Base-by-base conservation (phyloP, 2,113 vertebrate species). In the Regulus satrapa region DNA sequence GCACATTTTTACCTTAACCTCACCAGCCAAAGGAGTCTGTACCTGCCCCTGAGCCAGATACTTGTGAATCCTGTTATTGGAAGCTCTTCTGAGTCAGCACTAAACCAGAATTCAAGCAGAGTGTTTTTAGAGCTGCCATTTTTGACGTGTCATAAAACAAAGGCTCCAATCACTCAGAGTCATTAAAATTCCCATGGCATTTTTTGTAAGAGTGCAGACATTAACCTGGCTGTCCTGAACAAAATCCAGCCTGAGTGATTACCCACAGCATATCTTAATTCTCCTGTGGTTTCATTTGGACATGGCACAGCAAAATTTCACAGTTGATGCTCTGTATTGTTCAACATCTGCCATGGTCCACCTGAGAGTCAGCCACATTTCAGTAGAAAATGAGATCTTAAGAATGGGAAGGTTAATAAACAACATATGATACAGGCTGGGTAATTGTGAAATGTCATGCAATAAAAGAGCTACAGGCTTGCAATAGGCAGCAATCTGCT, bases 211-310 rank as follows among this genome's bases (percentile, higher is more conserved):
- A 96, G 94, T 94, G 79, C 93, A 93, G 95, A 94, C 93, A 94
- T 97, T 97, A 97, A 97, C 95, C 95, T 94, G 92, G 82, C 95
- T 96, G 95, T 96, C 95, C 96, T 96, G 95, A 96, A 92, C 96
- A 94, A 97, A 95, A 96, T 93, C 93, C 93, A 97, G 92, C 94
- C 93, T 96, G 95, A 96, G 76, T 95, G 96, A 97, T 96, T 97
- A 95, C 93, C 88, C 92, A 93, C 90, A 93, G 94, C 92, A 83
- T 93, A 92, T 93, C 95, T 96, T 96, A 97, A 96, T 96, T 95
- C 94, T 92, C 93, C 72, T 72, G 94, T 93, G 95, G 82, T 95
- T 96, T 95, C 92, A 64, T 94, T 92, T 96, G 95, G 95, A 93
- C 92, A 91, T 86, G 79, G 95, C 92, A 93, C 90, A 88, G 90